Evolutionary conservation across 2,888 invertebrate genomes (phyloP), one percentile per base, ranked within the genome.

Genomic region (Temnothorax ravouxi): DNA sequence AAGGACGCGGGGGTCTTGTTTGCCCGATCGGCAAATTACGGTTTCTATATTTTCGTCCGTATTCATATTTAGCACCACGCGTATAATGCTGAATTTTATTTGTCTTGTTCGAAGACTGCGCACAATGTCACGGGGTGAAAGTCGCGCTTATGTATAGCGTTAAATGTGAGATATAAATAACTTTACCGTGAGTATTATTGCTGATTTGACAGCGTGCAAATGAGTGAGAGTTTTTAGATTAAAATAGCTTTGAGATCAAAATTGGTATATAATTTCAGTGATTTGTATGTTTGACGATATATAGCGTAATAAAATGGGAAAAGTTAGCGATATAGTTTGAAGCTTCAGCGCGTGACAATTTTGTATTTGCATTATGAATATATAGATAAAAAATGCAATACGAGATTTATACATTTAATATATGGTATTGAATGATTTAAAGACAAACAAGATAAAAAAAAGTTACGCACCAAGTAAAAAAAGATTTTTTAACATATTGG

Each of bases 1-100:
- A 8, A 47, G 52, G 67, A 74, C 13, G n/a, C n/a, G 74, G 44
- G 74, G 44, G 25, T 69, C 41, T 80, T 80, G 59, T 80, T 80
- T 72, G 59, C n/a, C n/a, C 71, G 67, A 41, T 41, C 52, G n/a
- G 21, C 38, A 59, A 71, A 79, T 69, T 69, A 56, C 44, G 8
- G 29, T 47, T 38, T 59, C 69, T 41, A 25, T 9, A 47, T 11
- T 79, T 61, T 38, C 72, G 18, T 15, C 29, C 69, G 29, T 56
- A 61, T 69, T 56, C 18, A 18, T 9, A 34, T 54, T 77, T 77
- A 66, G 38, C 54, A n/a, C 15, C 0, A 11, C 1, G 25, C 25
- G n/a, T 72, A 34, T 59, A 38, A 67, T 41, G 13, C 8, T 15
- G n/a, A 66, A 61, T 50, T 25, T 80, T 38, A 50, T 72, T 79